Evolutionary conservation across 2,113 vertebrate species (phyloP), one percentile per base, ranked within the genome.

Genomic region (Dolichallabes microphthalmus): DNA sequence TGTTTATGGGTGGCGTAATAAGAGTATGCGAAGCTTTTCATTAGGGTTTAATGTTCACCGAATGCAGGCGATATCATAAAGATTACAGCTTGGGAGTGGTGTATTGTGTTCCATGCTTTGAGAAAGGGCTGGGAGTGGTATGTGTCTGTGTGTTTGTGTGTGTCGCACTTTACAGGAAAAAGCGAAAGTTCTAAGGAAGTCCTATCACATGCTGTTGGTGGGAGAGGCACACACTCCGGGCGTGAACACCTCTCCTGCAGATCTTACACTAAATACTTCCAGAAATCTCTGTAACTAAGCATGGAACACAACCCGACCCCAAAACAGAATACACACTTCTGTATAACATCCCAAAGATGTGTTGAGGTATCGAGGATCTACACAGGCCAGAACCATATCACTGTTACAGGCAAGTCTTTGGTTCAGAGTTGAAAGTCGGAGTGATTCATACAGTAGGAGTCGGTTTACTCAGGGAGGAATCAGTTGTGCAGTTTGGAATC

Each of bases 181-280:
- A 86, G 85, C 5, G 57, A 86, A 86, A 86, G 85, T 82, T 69
- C 30, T 71, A 17, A 75, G 57, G 84, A 60, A 80, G 76, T 80
- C 63, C 66, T 69, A 60, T 85, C 76, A 80, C 84, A 58, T 85
- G 76, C 64, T 85, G 73, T 69, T 68, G 25, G 63, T 71, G 75
- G 75, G 61, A 78, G 75, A 85, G 61, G 27, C 60, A 66, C 39
- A 30, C 35, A n/a, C 74, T 77, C 50, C 17, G 27, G 76, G 27
- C 20, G 27, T 60, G 30, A 71, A 82, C 66, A 17, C 53, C 27
- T 71, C 27, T 57, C 45, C 81, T 73, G 53, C 68, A 60, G 82
- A 53, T 58, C 55, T 79, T 55, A 4, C 5, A 60, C 19, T 60
- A 35, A 79, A 79, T 60, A 4, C 35, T 5, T 32, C 19, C 30